Percentiles rank a stretch among this genome's conserved stretches.
phyloP scores from a whole-genome alignment of 2,113 vertebrate species.

The Laticauda colubrina region DNA sequence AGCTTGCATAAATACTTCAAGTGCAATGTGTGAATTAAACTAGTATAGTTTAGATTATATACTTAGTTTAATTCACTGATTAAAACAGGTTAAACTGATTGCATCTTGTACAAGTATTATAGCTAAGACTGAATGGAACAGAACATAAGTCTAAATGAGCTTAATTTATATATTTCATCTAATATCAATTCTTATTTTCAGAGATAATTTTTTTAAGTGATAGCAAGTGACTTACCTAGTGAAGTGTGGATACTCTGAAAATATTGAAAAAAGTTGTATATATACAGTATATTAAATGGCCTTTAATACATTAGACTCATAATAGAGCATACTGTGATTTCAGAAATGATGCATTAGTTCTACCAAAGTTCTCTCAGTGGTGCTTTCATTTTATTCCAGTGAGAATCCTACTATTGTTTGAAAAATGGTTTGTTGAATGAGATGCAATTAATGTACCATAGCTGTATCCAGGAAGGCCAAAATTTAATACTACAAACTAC shows the following conservation, averaged over 20 bases:
- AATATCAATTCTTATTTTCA: not conserved
- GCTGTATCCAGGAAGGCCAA: not conserved
- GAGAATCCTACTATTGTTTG: not conserved
- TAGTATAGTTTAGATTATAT: not conserved
- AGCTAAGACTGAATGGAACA: not conserved
- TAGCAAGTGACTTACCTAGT: not conserved
- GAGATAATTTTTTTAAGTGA: not conserved
- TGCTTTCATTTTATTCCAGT: not conserved
- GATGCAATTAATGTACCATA: not conserved
- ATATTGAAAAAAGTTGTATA: not conserved
- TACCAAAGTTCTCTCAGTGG: not conserved
- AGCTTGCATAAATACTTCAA: not conserved
- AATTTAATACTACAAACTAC: not conserved
- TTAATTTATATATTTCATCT: not conserved
- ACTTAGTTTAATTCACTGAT: not conserved
- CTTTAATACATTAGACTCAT: not conserved
- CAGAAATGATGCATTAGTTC: not conserved
- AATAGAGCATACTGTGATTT: not conserved
- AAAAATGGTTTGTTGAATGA: not conserved
- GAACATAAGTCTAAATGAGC: no score
- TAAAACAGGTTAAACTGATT: not conserved
- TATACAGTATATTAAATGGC: not conserved
- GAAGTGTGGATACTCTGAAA: not conserved
- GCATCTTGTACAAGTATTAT: not conserved
- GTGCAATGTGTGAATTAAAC: not conserved